Conservation (phyloP, 2,113 vertebrate species). For the Orthochromis malagaraziensis region DNA sequence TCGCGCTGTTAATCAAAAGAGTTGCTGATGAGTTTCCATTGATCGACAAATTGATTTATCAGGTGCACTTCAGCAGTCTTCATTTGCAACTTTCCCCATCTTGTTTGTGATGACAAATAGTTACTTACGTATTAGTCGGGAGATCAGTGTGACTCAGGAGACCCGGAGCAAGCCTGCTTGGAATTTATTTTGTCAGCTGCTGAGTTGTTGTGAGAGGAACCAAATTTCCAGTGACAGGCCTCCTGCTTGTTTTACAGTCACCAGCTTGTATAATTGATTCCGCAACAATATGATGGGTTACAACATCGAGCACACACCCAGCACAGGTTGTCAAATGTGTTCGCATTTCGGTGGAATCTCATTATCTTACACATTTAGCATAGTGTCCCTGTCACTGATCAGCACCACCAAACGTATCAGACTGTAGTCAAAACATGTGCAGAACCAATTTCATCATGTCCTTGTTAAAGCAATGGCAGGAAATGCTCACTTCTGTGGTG, state of each 20-base stretch:
- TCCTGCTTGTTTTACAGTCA: not conserved
- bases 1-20: not conserved
- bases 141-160: not conserved
- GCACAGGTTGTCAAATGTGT: conserved; percentile 4
- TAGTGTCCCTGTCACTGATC: not conserved
- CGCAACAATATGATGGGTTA: not conserved
- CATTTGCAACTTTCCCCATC: not conserved
- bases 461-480: not conserved
- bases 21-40: not conserved
- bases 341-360: conserved; percentile 2
- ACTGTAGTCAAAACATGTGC: not conserved
- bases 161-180: not conserved
- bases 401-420: not conserved
- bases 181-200: not conserved
- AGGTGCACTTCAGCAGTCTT: not conserved
- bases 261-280: not conserved
- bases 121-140: not conserved
- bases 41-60: not conserved
- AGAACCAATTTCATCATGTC: not conserved
- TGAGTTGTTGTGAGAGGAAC: not conserved
- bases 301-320: not conserved
- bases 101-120: not conserved
- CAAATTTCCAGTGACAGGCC: not conserved
- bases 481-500: not conserved
- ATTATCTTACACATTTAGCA: conserved; percentile 19